Evolutionary conservation across 2,797 vertebrate species (phyloP).

Genomic region (Lagorchestes hirsutus): DNA sequence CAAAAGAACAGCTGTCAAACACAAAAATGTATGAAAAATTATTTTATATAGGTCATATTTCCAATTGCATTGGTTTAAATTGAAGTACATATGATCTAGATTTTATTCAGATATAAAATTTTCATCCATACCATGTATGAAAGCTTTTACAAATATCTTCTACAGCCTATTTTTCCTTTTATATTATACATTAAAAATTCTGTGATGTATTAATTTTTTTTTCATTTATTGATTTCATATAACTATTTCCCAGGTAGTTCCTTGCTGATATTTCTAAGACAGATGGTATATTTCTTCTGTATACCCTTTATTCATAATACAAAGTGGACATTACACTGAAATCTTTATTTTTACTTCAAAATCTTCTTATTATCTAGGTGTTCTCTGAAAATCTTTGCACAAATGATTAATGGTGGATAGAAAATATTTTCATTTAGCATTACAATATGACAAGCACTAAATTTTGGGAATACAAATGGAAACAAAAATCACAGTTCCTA

Average conservation of each 20-base stretch:
- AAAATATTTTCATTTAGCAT: neutral
- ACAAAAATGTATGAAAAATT: neutral
- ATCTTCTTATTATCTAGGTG: neutral
- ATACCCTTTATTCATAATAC: neutral
- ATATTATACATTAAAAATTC: neutral
- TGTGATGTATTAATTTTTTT: neutral
- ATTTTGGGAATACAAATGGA: neutral
- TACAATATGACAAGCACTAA: neutral
- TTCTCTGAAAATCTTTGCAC: neutral
- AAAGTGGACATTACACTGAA: neutral
- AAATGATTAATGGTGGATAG: neutral
- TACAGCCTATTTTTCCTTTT: neutral
- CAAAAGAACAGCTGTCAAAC: neutral
- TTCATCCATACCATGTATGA: neutral
- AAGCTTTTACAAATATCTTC: neutral
- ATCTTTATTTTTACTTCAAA: neutral
- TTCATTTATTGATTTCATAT: neutral
- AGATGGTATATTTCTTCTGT: neutral
- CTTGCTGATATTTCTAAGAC: neutral
- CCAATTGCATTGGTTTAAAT: slow-evolving; percentile 20
- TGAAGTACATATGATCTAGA: slow-evolving; percentile 18
- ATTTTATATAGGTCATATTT: slow-evolving; percentile 10
- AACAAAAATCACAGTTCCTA: neutral
- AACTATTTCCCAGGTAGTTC: neutral
- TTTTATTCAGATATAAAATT: slow-evolving; percentile 28